Conservation (phyloP, 2,113 vertebrate species). For the Pheucticus melanocephalus region DNA sequence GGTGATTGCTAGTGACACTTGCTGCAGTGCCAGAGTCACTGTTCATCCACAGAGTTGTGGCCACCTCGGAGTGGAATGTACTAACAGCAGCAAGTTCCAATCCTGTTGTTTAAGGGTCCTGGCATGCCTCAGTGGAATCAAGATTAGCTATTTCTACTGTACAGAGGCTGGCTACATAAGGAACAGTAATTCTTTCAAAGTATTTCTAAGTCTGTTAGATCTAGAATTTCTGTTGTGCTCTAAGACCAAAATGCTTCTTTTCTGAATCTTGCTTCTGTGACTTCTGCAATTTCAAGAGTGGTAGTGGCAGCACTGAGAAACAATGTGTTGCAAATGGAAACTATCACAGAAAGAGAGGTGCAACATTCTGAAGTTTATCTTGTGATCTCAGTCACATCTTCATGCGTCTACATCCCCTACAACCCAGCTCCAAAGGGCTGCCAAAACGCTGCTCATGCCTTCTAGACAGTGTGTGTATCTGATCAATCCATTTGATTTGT, state of each 20-base stretch:
- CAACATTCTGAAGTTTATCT: neutral
- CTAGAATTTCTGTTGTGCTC: neutral
- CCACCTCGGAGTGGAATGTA: neutral
- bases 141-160: neutral
- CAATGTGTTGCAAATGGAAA: neutral
- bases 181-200: neutral
- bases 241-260: neutral
- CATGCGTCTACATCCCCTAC: neutral
- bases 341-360: neutral
- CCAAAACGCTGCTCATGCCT: conserved; percentile 26
- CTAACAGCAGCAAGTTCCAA: neutral
- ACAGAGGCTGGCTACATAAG: neutral
- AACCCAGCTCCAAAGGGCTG: neutral
- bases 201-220: neutral
- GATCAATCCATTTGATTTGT: conserved; percentile 57
- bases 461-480: neutral
- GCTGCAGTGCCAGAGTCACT: neutral
- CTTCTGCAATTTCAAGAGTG: neutral
- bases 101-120: neutral
- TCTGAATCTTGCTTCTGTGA: neutral
- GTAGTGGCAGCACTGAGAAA: neutral
- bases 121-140: neutral
- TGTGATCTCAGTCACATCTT: neutral
- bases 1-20: neutral
- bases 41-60: neutral